Evolutionary conservation across 2,113 vertebrate species (phyloP), one percentile per base, ranked within the genome.

Genomic region (Nanorana parkeri): DNA sequence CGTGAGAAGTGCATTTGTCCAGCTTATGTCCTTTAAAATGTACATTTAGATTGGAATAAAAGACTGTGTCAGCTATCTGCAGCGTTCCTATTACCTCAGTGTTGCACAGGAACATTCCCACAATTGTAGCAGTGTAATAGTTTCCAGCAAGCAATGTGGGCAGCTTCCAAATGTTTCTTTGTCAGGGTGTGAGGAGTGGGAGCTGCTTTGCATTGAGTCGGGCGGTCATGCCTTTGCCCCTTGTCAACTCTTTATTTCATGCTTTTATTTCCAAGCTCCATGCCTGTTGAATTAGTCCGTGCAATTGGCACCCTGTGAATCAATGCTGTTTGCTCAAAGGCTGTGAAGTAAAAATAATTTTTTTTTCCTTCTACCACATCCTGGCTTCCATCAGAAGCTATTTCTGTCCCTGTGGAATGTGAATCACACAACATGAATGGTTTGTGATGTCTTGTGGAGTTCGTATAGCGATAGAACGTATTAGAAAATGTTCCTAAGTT

Each of bases 61-160:
- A 32, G 47, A 61, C 47, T 26, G 41, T 56, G 66, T 21, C 51
- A n/a, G 26, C 77, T 54, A 36, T 78, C 47, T 15, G 68, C 29
- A 26, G 58, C 36, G 63, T 58, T 66, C 61, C n/a, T 28, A 67
- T 82, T 26, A 55, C 68, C 20, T 64, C 63, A 11, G 23, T 19
- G 60, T 47, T 16, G 28, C n/a, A 74, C n/a, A 36, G 72, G 29
- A 63, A 29, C 80, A 54, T 66, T 81, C 68, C 80, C 60, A 81
- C 64, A 75, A 23, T 71, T n/a, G 63, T 17, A 67, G 71, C 52
- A 32, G 51, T 75, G 71, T 73, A 82, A 74, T 74, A 16, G 71
- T 82, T 65, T 82, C 80, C 80, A 67, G 80, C 80, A 28, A 75
- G 80, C 71, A 82, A 71, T 75, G 80, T 82, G 80, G 80, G 80